These are phyloP conservation scores for Plodia interpunctella DNA, from an alignment of 1,140 invertebrate species.

Conservation along the genomic window DNA sequence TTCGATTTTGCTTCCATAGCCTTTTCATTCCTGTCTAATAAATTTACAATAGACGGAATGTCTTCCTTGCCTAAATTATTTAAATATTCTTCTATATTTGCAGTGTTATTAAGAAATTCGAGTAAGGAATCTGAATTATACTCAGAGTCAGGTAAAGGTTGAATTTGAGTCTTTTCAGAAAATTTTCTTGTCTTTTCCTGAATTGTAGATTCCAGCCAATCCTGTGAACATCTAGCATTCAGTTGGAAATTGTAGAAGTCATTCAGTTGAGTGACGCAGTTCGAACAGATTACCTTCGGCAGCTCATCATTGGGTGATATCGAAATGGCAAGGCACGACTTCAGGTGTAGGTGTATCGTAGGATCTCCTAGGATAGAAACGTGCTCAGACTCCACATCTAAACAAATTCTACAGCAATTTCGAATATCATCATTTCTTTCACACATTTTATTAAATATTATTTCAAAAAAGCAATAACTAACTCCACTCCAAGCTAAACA, in stretches of 20 bases:
- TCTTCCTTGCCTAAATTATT: conserved; percentile 68
- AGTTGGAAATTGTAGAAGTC: conserved; percentile 69
- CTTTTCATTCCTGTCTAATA: conserved; percentile 55
- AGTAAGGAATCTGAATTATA: conserved; percentile 69
- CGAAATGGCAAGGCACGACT: conserved; percentile 54
- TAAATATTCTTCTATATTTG: conserved; percentile 67
- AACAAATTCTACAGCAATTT: conserved; percentile 59
- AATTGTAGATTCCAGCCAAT: conserved; percentile 61
- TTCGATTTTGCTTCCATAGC: conserved; percentile 25
- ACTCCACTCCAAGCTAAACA: no score
- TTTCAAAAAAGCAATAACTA: no score
- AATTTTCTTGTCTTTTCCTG: conserved; percentile 48
- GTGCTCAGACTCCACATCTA: conserved; percentile 51
- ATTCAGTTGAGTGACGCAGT: conserved; percentile 52
- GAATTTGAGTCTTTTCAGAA: conserved; percentile 51
- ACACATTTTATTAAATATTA: conserved; percentile 35
- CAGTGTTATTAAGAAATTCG: conserved; percentile 68
- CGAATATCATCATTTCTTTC: conserved; percentile 40
- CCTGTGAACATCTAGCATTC: conserved; percentile 60
- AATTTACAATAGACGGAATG: conserved; percentile 62
- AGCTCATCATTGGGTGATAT: conserved; percentile 45
- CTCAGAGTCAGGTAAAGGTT: conserved; percentile 64
- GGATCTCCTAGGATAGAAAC: conserved; percentile 53
- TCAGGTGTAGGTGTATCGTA: conserved; percentile 53
- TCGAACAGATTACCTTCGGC: conserved; percentile 51